Conservation (phyloP, 2,113 vertebrate species). For the Mirza zaza region DNA sequence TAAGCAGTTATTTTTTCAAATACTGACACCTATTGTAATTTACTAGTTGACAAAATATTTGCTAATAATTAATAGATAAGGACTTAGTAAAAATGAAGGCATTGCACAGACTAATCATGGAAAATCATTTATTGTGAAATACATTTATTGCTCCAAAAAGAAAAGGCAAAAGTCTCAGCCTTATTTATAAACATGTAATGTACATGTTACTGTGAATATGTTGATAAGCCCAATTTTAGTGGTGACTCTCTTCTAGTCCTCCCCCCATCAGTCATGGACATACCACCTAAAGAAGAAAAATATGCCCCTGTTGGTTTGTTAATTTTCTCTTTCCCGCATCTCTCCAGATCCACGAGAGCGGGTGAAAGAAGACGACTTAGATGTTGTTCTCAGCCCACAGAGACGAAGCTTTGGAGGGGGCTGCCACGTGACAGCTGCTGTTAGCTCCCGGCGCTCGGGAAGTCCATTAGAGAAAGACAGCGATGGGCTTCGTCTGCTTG, state of each 20-base stretch:
- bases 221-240: neutral
- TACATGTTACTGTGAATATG: neutral
- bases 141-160: neutral
- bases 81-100: neutral
- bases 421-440: constrained; percentile 90
- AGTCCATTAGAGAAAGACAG: constrained; percentile 96
- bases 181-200: neutral
- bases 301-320: neutral
- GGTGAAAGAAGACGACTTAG: constrained; percentile 97
- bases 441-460: constrained; percentile 88
- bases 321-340: neutral
- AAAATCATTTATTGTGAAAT: neutral
- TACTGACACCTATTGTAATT: neutral
- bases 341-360: constrained; percentile 94
- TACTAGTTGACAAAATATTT: constrained; percentile 31
- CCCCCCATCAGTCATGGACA: neutral
- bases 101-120: neutral
- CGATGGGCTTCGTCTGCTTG: constrained; percentile 91
- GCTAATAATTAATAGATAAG: neutral
- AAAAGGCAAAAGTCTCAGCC: neutral
- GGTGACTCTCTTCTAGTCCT: neutral
- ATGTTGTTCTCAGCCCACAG: constrained; percentile 96
- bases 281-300: neutral
- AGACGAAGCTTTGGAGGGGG: constrained; percentile 97
- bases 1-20: constrained; percentile 34